A percentile compares a stretch with the other conserved stretches of the same genome.
Evolutionary conservation across 2,113 vertebrate species (phyloP).

Genomic region (Onychostoma macrolepis): DNA sequence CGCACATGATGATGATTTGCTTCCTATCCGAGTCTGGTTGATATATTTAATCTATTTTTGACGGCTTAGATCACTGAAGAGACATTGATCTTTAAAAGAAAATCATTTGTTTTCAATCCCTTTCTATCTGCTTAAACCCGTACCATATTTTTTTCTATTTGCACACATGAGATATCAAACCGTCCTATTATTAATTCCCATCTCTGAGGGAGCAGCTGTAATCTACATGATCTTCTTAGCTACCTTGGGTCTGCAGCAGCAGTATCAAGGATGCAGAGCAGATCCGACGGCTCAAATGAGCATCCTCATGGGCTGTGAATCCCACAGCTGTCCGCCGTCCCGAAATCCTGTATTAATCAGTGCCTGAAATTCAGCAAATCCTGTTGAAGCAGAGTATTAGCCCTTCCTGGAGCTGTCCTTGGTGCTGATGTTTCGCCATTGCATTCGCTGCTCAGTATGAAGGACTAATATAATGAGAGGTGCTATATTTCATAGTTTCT

Average conservation of each 20-base stretch:
- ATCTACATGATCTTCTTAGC: constrained; percentile 26
- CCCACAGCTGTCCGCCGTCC: constrained; percentile 2
- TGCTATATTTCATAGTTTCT: not conserved
- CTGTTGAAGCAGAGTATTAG: constrained; percentile 1
- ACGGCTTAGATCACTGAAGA: not conserved
- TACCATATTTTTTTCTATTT: not conserved
- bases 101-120: constrained; percentile 10
- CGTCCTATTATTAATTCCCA: constrained; percentile 14
- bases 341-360: constrained; percentile 25
- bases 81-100: not conserved
- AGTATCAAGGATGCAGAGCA: not conserved
- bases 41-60: not conserved
- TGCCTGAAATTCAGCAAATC: not conserved
- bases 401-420: constrained; percentile 8
- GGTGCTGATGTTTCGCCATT: not conserved
- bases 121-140: not conserved
- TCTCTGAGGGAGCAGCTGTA: constrained; percentile 3
- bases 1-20: not conserved
- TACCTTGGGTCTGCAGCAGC: not conserved
- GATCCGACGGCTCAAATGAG: constrained; percentile 19
- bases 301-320: constrained; percentile 3
- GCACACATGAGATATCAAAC: constrained; percentile 12
- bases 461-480: not conserved
- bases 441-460: not conserved
- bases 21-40: not conserved